phyloP scores from a whole-genome alignment of 2,797 vertebrate genomes.

The Tiaroga cobitis region DNA sequence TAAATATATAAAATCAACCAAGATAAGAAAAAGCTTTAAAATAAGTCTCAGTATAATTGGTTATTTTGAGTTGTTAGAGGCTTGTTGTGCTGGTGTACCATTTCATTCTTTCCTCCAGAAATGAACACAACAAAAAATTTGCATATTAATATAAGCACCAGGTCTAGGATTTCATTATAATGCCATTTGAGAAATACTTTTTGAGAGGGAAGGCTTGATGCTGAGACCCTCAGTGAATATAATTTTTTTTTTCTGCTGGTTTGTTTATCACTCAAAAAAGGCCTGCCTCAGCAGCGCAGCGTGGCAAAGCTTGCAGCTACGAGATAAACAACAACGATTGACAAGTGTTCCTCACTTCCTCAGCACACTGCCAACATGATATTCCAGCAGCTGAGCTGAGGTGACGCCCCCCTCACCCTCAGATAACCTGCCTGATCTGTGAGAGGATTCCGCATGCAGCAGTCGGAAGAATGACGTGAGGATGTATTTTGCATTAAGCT shows the following conservation, averaged over 20 bases:
- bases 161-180: constrained; percentile 13
- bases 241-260: not conserved
- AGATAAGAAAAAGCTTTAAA: not conserved
- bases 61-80: not conserved
- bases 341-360: constrained; percentile 30
- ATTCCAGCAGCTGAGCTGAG: not conserved
- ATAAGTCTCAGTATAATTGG: not conserved
- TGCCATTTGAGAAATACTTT: not conserved
- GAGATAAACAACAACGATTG: constrained; percentile 31
- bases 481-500: constrained; percentile 58
- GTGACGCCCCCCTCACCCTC: not conserved
- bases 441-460: not conserved
- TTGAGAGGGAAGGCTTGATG: not conserved
- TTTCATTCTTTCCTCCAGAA: constrained; percentile 17
- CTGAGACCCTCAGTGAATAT: constrained; percentile 2
- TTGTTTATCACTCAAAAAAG: constrained; percentile 7
- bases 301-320: not conserved
- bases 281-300: not conserved
- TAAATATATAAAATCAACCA: not conserved
- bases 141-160: constrained; percentile 29
- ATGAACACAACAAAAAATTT: constrained; percentile 33
- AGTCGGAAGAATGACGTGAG: constrained; percentile 17
- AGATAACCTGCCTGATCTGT: constrained; percentile 28
- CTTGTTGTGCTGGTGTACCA: not conserved
- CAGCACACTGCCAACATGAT: constrained; percentile 17